phyloP scores from a whole-genome alignment of 2,888 invertebrate genomes.

The Lampropteryx suffumata region DNA sequence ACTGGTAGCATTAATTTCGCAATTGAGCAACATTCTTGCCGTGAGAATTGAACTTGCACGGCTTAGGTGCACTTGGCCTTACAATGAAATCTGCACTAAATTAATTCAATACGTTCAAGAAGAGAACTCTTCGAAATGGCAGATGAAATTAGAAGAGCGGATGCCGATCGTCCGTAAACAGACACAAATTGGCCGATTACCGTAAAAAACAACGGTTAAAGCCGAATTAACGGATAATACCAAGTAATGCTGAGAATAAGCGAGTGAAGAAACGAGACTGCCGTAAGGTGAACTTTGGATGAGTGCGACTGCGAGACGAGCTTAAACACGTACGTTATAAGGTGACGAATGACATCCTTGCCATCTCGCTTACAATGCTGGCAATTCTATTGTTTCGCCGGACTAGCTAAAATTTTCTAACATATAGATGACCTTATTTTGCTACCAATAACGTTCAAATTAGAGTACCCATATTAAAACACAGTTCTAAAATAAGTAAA shows the following conservation, averaged over 20 bases:
- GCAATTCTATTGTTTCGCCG: too few species aligned
- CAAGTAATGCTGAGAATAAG: slow-evolving; percentile 38
- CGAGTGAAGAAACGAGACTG: slow-evolving; percentile 21
- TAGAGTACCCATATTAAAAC: too few species aligned
- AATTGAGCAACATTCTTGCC: too few species aligned
- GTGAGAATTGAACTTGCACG: too few species aligned
- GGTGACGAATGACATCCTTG: background rate
- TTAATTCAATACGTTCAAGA: slow-evolving; percentile 10
- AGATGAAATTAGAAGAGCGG: slow-evolving; percentile 37
- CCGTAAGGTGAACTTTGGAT: slow-evolving; percentile 9
- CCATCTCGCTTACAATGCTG: too few species aligned
- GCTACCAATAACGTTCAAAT: too few species aligned
- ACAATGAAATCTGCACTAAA: slow-evolving; percentile 19
- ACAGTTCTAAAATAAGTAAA: too few species aligned
- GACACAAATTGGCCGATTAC: slow-evolving; percentile 41
- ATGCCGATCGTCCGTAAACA: slow-evolving; percentile 46
- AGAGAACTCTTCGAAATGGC: slow-evolving; percentile 9
- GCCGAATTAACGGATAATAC: slow-evolving; percentile 48
- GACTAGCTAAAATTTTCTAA: too few species aligned
- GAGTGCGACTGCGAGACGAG: background rate
- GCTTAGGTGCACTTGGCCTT: background rate
- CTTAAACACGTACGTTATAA: background rate
- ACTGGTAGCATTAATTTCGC: too few species aligned
- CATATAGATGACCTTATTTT: too few species aligned
- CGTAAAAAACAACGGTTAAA: slow-evolving; percentile 46